Base-by-base conservation (phyloP, 2,888 invertebrate genomes). In the Drosophila sordidula region DNA sequence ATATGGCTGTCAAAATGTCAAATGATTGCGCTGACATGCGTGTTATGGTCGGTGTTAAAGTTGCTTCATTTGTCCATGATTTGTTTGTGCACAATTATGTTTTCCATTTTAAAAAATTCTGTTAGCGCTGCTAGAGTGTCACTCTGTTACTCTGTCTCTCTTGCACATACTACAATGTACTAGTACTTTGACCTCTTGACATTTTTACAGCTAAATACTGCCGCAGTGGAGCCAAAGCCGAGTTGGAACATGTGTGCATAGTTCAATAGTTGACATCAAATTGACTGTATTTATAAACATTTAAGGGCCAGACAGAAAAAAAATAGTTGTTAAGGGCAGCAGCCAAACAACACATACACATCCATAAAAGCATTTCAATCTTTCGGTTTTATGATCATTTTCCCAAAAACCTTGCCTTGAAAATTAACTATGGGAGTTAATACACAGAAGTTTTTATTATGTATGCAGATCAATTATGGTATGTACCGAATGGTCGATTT, bases 201-300 rank as follows among this genome's bases (percentile, higher is more conserved):
- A 79, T 81, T 73, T 78, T 71, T 70, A 70, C 67, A 70, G 47
- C 70, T 58, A 57, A 44, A 49, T 49, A 39, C 49, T 32, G 42
- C 51, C 38, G 42, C 57, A 42, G 41, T 36, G 51, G 46, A 64
- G 16, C 58, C 2, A 65, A 62, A 74, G 57, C 39, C 52, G 74
- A 68, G 57, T 58, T 57, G 39, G 39, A 78, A 85, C 87, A 87
- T 79, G 79, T 86, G 87, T 79, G 85, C 74, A 80, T 59, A 78
- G 87, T 87, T 86, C 86, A 83, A 85, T 74, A 85, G 86, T 79
- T 85, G 86, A 85, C 86, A 78, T 72, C 78, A 83, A 86, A 86
- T 86, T 87, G 86, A 85, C 87, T 83, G 77, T 79, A 87, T 87
- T 87, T 80, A 85, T 87, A 86, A 86, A 86, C 80, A 85, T 72